A percentile compares a stretch with the other conserved stretches of the same genome.
These are phyloP conservation scores for Thalassaphorura encarpata DNA, from an alignment of 1,140 invertebrate species.

Conservation along the genomic window DNA sequence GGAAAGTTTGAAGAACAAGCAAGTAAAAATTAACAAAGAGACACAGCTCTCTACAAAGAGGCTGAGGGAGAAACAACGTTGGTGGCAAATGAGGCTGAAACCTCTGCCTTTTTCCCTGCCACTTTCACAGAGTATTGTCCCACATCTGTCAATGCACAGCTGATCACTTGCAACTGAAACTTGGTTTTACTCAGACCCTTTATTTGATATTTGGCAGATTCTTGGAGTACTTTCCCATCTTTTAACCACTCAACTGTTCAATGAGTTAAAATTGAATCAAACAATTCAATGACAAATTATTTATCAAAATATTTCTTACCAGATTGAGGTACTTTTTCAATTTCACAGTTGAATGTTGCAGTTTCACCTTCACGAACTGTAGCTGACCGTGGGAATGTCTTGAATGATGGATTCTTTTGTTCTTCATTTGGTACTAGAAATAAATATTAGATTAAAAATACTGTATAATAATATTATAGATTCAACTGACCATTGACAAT, in stretches of 20 bases:
- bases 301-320: slow-evolving; percentile 40
- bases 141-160: slow-evolving; percentile 64
- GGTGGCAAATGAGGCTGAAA: slow-evolving; percentile 69
- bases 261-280: slow-evolving; percentile 20
- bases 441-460: slow-evolving; percentile 4
- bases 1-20: too few relatives aligned
- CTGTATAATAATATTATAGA: too few relatives aligned
- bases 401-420: slow-evolving; percentile 68
- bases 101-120: slow-evolving; percentile 71
- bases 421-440: slow-evolving; percentile 72
- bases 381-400: slow-evolving; percentile 77
- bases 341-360: slow-evolving; percentile 66
- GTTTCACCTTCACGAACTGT: slow-evolving; percentile 71
- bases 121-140: slow-evolving; percentile 83
- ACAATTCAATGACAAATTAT: slow-evolving; percentile 5
- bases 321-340: slow-evolving; percentile 57
- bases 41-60: too few relatives aligned
- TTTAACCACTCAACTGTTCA: slow-evolving; percentile 68
- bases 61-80: slow-evolving; percentile 48
- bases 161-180: slow-evolving; percentile 60
- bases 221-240: slow-evolving; percentile 74
- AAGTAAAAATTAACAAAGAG: too few relatives aligned
- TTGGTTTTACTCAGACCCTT: slow-evolving; percentile 53
- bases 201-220: slow-evolving; percentile 64
- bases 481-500: slow-evolving; percentile 63